Evolutionary conservation across 2,113 vertebrate genomes (phyloP).

Genomic region (Heterotis niloticus): DNA sequence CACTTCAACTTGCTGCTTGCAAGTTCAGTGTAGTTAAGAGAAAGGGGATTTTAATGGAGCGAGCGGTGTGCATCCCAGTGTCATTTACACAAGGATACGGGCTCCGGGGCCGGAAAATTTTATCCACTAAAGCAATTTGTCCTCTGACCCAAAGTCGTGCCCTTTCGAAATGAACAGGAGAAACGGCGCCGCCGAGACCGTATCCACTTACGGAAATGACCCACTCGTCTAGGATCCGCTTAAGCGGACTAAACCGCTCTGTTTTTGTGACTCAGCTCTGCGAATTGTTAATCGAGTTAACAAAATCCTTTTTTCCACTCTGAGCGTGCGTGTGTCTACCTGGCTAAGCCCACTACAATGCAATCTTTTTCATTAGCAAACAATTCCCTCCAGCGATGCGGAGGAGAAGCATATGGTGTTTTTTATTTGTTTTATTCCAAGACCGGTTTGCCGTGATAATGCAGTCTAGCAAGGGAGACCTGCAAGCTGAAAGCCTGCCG

Average conservation of each 20-base stretch:
- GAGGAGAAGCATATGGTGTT: constrained; percentile 13
- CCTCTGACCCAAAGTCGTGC: too few relatives aligned
- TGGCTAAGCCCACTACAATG: not conserved
- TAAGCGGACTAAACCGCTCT: not conserved
- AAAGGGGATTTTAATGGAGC: too few relatives aligned
- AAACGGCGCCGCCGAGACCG: too few relatives aligned
- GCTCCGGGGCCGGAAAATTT: too few relatives aligned
- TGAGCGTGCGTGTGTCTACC: constrained; percentile 2
- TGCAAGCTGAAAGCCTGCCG: constrained; percentile 16
- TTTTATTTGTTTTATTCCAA: constrained; percentile 34
- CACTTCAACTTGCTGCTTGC: too few relatives aligned
- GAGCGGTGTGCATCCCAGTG: too few relatives aligned
- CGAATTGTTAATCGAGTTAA: not conserved
- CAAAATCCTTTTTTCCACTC: not conserved
- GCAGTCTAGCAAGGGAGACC: constrained; percentile 22
- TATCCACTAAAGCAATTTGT: too few relatives aligned
- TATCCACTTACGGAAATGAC: too few relatives aligned
- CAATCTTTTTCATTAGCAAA: not conserved
- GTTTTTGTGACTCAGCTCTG: constrained; percentile 3
- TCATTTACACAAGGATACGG: too few relatives aligned
- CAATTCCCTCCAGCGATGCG: constrained; percentile 22
- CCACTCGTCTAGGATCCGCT: not conserved
- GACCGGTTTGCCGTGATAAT: constrained; percentile 22
- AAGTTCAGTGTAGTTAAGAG: too few relatives aligned
- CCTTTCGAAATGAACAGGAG: too few relatives aligned